Evolutionary conservation across 2,797 vertebrate genomes (phyloP).

Genomic region (Periophthalmus magnuspinnatus): DNA sequence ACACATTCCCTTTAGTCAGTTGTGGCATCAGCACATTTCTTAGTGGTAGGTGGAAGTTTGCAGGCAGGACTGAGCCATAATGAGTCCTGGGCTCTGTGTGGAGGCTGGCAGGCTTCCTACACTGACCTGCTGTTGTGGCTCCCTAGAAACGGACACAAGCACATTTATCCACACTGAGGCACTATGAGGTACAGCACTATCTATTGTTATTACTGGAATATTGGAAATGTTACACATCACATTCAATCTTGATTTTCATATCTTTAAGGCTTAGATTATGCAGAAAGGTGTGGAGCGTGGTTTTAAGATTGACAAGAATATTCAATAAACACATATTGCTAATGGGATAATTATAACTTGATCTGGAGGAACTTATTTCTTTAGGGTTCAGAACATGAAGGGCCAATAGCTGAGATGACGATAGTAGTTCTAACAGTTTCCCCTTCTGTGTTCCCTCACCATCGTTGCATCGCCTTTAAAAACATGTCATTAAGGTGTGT

Average conservation of each 20-base stretch:
- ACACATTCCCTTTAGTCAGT: constrained; percentile 47
- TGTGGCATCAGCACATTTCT: constrained; percentile 58
- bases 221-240: no score
- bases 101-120: constrained; percentile 46
- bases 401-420: neutral
- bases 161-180: constrained; percentile 14
- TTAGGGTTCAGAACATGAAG: neutral
- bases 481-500: constrained; percentile 43
- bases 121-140: constrained; percentile 47
- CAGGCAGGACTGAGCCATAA: constrained; percentile 50
- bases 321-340: neutral
- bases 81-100: constrained; percentile 49
- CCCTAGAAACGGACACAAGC: constrained; percentile 24
- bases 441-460: neutral
- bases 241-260: no score
- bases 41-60: constrained; percentile 56
- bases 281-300: neutral
- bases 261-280: neutral
- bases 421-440: neutral
- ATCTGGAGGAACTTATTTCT: neutral
- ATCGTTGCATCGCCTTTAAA: constrained; percentile 3
- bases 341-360: constrained; percentile 1
- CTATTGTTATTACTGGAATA: no score
- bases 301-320: no score
- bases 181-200: constrained; percentile 14